Percentiles rank a stretch among this genome's conserved stretches.
Conservation (phyloP, 2,797 vertebrate genomes). For the Paramormyrops hopkinsi region DNA sequence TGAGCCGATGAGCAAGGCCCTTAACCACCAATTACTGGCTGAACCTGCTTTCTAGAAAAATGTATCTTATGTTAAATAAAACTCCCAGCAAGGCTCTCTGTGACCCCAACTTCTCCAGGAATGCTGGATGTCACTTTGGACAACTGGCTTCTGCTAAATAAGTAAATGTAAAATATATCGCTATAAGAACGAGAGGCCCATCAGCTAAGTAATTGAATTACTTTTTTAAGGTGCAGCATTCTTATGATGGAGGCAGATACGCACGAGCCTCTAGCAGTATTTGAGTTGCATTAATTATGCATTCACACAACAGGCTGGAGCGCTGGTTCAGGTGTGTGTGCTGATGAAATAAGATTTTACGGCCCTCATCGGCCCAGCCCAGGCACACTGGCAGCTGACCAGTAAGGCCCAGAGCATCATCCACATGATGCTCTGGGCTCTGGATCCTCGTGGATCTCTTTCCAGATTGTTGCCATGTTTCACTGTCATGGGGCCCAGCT, state of each 20-base stretch:
- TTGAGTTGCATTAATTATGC: neutral
- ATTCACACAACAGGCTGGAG: neutral
- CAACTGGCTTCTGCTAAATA: neutral
- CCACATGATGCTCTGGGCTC: too few relatives aligned
- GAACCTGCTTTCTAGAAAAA: neutral
- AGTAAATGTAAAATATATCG: neutral
- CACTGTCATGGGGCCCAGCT: conserved; percentile 11
- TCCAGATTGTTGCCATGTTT: neutral
- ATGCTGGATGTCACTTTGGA: neutral
- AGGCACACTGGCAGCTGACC: neutral
- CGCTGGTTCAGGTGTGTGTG: neutral
- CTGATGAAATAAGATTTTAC: neutral
- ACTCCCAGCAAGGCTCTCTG: neutral
- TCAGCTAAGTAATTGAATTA: neutral
- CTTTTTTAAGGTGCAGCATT: neutral
- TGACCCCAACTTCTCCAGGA: neutral
- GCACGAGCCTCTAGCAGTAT: neutral
- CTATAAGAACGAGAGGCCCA: neutral
- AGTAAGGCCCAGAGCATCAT: neutral
- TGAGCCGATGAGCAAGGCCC: neutral
- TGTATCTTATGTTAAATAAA: neutral
- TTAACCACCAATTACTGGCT: neutral
- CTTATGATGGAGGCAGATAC: neutral
- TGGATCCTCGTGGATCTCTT: neutral
- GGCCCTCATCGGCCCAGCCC: neutral